These are phyloP conservation scores for Timema cristinae DNA, from an alignment of 2,888 invertebrate species.

Conservation along the genomic window DNA sequence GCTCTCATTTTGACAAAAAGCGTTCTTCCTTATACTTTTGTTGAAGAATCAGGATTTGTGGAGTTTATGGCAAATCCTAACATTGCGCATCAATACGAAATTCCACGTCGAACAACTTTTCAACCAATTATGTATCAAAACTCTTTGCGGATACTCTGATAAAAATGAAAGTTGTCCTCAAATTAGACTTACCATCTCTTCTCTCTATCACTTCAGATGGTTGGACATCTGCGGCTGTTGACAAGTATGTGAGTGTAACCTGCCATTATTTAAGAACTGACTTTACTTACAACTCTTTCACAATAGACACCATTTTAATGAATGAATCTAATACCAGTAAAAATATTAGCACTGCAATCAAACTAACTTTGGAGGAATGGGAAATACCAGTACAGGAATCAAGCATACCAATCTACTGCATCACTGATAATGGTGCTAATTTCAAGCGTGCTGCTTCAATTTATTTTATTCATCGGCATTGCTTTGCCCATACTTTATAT, in stretches of 20 bases:
- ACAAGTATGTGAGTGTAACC: constrained; percentile 8
- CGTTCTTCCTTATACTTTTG: too few species aligned
- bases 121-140: too few species aligned
- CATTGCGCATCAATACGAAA: too few species aligned
- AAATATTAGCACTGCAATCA: background rate
- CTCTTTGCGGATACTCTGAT: too few species aligned
- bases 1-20: too few species aligned
- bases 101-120: too few species aligned
- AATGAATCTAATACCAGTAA: constrained; percentile 8
- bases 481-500: constrained; percentile 9
- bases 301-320: constrained; percentile 3
- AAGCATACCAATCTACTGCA: constrained; percentile 2
- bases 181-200: background rate
- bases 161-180: too few species aligned
- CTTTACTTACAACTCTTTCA: background rate
- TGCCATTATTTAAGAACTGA: background rate
- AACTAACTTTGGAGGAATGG: constrained; percentile 2
- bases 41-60: too few species aligned
- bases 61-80: too few species aligned
- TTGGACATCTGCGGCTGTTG: constrained; percentile 13
- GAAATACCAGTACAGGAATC: background rate
- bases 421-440: constrained; percentile 5
- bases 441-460: background rate
- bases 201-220: constrained; percentile 10
- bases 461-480: background rate